A percentile compares a stretch with the other conserved stretches of the same genome.
Conservation (phyloP, 1,140 invertebrate species). For the Temnothorax curvispinosus region DNA sequence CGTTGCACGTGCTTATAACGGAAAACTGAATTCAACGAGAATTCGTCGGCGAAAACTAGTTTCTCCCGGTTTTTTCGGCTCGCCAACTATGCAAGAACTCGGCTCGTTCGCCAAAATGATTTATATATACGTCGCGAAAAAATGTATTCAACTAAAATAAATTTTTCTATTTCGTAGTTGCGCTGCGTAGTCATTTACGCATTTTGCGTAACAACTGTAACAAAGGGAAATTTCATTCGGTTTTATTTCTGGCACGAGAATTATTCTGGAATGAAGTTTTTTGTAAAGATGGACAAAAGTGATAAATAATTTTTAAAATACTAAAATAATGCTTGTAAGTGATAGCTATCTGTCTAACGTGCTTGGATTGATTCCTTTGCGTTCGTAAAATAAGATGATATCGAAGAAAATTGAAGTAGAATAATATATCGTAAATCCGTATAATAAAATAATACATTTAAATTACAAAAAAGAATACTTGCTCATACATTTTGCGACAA, state of each 20-base stretch:
- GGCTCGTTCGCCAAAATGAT: slow-evolving; percentile 1
- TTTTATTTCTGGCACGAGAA: not conserved
- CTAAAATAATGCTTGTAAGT: not conserved
- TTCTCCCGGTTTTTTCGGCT: not conserved
- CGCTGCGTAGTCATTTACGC: not conserved
- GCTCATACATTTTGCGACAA: not conserved
- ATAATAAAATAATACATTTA: not conserved
- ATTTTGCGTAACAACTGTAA: not conserved
- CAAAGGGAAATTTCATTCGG: not conserved
- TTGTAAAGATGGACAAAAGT: not conserved
- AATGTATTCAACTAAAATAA: not conserved
- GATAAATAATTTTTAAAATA: not conserved
- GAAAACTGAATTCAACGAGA: slow-evolving; percentile 23
- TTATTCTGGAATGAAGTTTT: not conserved
- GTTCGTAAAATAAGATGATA: not conserved
- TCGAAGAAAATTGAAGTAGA: not conserved
- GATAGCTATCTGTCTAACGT: not conserved
- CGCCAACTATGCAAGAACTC: not conserved
- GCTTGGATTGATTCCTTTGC: not conserved
- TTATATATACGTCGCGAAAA: not conserved
- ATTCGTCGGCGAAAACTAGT: not conserved
- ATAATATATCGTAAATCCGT: not conserved
- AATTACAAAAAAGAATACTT: not conserved
- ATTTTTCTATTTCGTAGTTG: not conserved
- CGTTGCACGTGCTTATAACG: not conserved